A percentile compares a stretch with the other conserved stretches of the same genome.
Evolutionary conservation across 2,797 vertebrate species (phyloP).

Genomic region (Staurois parvus): DNA sequence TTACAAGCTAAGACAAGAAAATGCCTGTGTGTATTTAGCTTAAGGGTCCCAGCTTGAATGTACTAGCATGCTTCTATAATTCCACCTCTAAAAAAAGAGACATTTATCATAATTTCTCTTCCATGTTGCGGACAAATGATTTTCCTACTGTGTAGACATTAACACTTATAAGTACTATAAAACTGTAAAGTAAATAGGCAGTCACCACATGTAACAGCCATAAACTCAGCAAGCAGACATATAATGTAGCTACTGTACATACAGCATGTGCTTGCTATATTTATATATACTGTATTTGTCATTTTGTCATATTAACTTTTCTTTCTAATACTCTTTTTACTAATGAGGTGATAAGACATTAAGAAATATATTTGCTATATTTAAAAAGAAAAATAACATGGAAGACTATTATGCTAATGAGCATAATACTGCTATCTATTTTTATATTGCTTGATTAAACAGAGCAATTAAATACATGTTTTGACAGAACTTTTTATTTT

Average conservation of each 20-base stretch:
- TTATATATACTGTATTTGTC: too few relatives aligned
- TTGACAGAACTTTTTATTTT: neutral
- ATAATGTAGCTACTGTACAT: too few relatives aligned
- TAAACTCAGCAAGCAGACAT: too few relatives aligned
- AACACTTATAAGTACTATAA: neutral
- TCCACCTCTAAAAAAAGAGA: neutral
- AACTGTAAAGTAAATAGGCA: too few relatives aligned
- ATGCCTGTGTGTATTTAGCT: neutral
- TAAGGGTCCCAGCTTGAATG: neutral
- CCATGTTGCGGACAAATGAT: too few relatives aligned
- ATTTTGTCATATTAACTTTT: too few relatives aligned
- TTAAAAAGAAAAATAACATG: neutral
- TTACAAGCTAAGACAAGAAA: neutral
- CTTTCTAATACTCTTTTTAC: too few relatives aligned
- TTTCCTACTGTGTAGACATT: neutral
- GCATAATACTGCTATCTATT: neutral
- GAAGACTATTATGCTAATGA: neutral
- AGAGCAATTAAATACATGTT: constrained; percentile 14
- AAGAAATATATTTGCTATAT: neutral
- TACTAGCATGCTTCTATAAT: neutral
- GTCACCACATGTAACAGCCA: too few relatives aligned
- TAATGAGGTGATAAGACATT: too few relatives aligned
- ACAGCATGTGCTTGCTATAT: too few relatives aligned
- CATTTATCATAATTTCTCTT: neutral
- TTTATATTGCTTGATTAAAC: constrained; percentile 5